phyloP scores from a whole-genome alignment of 2,797 vertebrate genomes.

The Uromys caudimaculatus region DNA sequence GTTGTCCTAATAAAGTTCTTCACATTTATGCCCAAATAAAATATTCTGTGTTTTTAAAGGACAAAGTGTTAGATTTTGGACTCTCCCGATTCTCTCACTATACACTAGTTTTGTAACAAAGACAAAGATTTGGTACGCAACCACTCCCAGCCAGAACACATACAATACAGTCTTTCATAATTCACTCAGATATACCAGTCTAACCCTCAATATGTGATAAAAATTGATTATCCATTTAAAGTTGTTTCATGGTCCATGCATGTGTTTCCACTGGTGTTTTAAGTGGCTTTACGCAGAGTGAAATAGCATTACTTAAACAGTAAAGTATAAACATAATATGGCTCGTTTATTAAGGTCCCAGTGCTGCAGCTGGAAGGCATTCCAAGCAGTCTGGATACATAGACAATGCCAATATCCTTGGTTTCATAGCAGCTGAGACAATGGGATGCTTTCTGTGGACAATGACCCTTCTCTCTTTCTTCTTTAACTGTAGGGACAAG shows the following conservation, averaged over 20 bases:
- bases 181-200: conserved; percentile 83
- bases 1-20: conserved; percentile 9
- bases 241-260: conserved; percentile 87
- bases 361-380: conserved; percentile 75
- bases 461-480: conserved; percentile 15
- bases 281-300: conserved; percentile 83
- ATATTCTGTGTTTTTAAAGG: conserved; percentile 29
- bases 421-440: conserved; percentile 8
- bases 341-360: conserved; percentile 80
- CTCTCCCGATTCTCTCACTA: conserved; percentile 46
- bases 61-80: conserved; percentile 55
- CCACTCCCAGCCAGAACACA: conserved; percentile 72
- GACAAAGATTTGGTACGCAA: conserved; percentile 78
- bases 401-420: conserved; percentile 69
- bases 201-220: conserved; percentile 87
- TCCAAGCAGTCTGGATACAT: conserved; percentile 52
- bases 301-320: conserved; percentile 86
- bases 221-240: conserved; percentile 90
- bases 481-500: conserved; percentile 1
- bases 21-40: conserved; percentile 28
- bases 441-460: background rate
- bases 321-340: conserved; percentile 76
- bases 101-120: conserved; percentile 65
- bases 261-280: conserved; percentile 85
- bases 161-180: conserved; percentile 82